Conservation (phyloP, 1,140 invertebrate species). For the Trichonephila inaurata region DNA sequence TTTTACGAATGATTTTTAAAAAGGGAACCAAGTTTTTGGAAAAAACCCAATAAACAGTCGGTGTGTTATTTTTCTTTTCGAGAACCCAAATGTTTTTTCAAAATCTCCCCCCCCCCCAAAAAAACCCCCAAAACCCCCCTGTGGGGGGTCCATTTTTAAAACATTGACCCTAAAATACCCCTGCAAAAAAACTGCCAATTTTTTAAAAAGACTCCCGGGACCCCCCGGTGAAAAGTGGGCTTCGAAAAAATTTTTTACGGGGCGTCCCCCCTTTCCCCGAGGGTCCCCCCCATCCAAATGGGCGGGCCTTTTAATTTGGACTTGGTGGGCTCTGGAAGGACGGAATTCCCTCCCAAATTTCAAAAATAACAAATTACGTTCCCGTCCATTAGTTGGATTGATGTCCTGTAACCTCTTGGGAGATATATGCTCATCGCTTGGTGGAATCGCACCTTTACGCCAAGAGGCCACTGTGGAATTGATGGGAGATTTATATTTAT, state of each 20-base stretch:
- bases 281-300: neutral
- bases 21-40: no score
- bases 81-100: no score
- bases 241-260: conserved; percentile 19
- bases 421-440: neutral
- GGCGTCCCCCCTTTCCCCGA: neutral
- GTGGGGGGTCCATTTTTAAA: neutral
- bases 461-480: neutral
- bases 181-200: neutral
- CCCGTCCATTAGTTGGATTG: neutral
- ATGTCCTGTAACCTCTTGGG: neutral
- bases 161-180: neutral
- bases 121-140: no score
- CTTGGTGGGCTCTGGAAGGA: neutral
- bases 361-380: conserved; percentile 36
- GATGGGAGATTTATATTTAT: no score
- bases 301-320: neutral
- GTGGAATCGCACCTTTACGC: conserved; percentile 1
- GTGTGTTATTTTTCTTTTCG: no score
- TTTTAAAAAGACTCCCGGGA: neutral
- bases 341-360: neutral
- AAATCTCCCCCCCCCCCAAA: no score
- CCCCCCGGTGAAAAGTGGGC: neutral
- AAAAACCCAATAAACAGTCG: no score
- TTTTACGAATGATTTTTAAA: no score